Base-by-base conservation (phyloP, 2,113 vertebrate species). In the Dicentrarchus labrax region DNA sequence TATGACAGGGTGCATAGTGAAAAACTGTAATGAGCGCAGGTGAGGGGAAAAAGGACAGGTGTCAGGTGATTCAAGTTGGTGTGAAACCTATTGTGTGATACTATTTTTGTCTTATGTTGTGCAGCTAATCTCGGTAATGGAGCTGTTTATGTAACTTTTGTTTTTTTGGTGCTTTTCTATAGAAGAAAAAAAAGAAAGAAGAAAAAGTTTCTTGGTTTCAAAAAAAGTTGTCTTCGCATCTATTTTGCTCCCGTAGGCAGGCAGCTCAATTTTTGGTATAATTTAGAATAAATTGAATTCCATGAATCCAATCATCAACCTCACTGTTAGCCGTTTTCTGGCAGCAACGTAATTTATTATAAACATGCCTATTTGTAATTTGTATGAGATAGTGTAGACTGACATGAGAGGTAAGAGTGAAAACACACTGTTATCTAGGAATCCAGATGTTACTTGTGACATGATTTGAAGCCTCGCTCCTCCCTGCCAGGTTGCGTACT, bases 381-480 rank as follows among this genome's bases (percentile, higher is more conserved):
- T 10, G 8, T 8, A 3, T 16, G 3, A 12, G 1, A 51, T 7
- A 8, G 17, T 3, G 16, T 13, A 7, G 61, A 70, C 65, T 50
- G n/a, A 16, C 51, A 39, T 10, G 30, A 47, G n/a, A 48, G 5
- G 7, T 16, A 38, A 0, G 57, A 41, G 43, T 66, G 48, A 68
- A 70, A 72, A 41, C 22, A 30, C 24, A 10, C 5, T 19, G 6
- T 48, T 83, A 56, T 73, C 39, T 17, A 39, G 22, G 57, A 45
- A 50, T 72, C 65, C 84, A 90, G 70, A 71, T 86, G 71, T 72
- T 82, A 6, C 65, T 39, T 50, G 62, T 70, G 62, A 76, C 67
- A 73, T 67, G 21, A 71, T 62, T 82, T 61, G n/a, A 43, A 65
- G 19, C 45, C 38, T 38, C 51, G 36, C 7, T 16, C 24, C n/a